Conservation (phyloP, 2,797 vertebrate species). For the Cyclopterus lumpus region DNA sequence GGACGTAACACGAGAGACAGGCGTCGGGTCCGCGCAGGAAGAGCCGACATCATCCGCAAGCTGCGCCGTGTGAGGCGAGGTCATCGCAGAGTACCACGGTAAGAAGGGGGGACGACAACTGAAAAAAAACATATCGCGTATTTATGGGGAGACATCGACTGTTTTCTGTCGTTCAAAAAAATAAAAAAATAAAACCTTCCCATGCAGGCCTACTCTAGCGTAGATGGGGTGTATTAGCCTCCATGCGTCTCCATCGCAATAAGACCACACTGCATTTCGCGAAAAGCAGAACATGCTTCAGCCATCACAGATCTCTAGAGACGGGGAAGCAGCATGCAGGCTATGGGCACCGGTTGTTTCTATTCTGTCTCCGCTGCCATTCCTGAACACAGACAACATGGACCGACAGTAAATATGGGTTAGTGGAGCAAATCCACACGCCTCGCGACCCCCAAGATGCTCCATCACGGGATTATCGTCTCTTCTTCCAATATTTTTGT, state of each 20-base stretch:
- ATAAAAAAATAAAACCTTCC: not conserved
- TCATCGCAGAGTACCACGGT: constrained; percentile 63
- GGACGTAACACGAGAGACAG: constrained; percentile 30
- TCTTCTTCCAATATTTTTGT: not conserved
- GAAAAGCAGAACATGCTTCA: constrained; percentile 4
- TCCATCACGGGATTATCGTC: not conserved
- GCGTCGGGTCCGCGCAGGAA: constrained; percentile 13
- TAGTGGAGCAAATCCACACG: constrained; percentile 76
- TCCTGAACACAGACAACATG: constrained; percentile 32
- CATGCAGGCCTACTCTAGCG: not conserved
- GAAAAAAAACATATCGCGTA: constrained; percentile 14
- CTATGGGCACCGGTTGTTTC: not conserved
- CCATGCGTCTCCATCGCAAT: not conserved
- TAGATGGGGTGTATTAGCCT: not conserved
- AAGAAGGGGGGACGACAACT: constrained; percentile 41
- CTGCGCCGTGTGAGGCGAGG: constrained; percentile 58
- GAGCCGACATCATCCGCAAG: constrained; percentile 44
- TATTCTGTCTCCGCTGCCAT: constrained; percentile 26
- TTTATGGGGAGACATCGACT: constrained; percentile 19
- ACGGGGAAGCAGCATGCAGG: constrained; percentile 18
- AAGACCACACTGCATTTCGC: not conserved
- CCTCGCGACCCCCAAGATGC: constrained; percentile 47
- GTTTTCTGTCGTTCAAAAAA: not conserved
- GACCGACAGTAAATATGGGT: constrained; percentile 68
- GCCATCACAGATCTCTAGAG: not conserved